Percentiles rank a stretch among this genome's conserved stretches.
phyloP scores from a whole-genome alignment of 2,113 vertebrate genomes.

The Trichechus manatus region DNA sequence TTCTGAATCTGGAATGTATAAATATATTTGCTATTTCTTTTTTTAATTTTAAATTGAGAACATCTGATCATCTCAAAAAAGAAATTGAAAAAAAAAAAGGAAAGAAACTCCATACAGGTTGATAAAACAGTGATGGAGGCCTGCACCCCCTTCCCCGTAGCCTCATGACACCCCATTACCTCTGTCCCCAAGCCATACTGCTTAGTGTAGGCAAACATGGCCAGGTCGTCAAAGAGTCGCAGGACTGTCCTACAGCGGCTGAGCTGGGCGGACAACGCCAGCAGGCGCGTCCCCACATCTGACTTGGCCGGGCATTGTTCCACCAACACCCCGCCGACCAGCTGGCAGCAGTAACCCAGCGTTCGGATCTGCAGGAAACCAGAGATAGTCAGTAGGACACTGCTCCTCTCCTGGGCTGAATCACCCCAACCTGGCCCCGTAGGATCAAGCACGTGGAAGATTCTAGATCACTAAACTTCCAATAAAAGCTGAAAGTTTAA shows the following conservation, averaged over 20 bases:
- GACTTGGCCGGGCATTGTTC: slow-evolving; percentile 71
- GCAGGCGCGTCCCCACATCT: slow-evolving; percentile 88
- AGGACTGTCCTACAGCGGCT: slow-evolving; percentile 94
- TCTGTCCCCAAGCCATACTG: slow-evolving; percentile 92
- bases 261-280: slow-evolving; percentile 93
- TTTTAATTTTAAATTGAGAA: background rate
- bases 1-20: background rate
- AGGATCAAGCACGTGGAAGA: background rate
- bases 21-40: background rate
- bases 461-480: background rate
- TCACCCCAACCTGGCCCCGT: accelerated
- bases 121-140: background rate
- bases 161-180: slow-evolving; percentile 84
- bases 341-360: slow-evolving; percentile 92
- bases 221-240: slow-evolving; percentile 95
- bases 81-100: background rate
- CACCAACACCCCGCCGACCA: slow-evolving; percentile 92
- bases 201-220: slow-evolving; percentile 92
- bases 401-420: accelerated
- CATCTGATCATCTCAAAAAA: background rate
- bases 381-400: background rate
- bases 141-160: background rate
- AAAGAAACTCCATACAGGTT: background rate
- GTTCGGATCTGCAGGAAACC: slow-evolving; percentile 90
- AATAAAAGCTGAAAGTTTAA: background rate